Evolutionary conservation across 2,888 invertebrate genomes (phyloP), one percentile per base, ranked within the genome.

Genomic region (Trichopoda pennipes): DNA sequence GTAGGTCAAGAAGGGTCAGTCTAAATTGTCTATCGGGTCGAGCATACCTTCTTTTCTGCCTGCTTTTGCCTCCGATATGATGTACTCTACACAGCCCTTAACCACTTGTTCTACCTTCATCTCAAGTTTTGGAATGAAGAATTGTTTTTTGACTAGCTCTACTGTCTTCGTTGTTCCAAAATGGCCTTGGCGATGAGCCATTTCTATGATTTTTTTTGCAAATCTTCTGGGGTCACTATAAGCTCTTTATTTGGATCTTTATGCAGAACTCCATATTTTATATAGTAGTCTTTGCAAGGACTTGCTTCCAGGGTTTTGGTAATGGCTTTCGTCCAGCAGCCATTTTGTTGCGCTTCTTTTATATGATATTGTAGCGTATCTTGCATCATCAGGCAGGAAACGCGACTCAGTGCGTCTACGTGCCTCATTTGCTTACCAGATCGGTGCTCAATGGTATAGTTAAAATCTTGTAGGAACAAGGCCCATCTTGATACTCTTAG

Each of bases 181-280:
- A 49, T 49, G 17, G 1, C 49, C 49, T 17, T 49, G 49, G 8
- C 38, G 38, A 38, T 38, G 38, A 38, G 17, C 49, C 47, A 47
- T 47, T 47, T 47, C n/a, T 47, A 47, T 16, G 17, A 49, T 10
- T 17, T 49, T 17, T 17, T 49, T 49, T 49, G 49, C 17, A 19
- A 23, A 75, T 21, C 14, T 81, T 23, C 19, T 49, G 79, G 80
- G 7, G 84, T 78, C 28, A n/a, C 2, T 70, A 32, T 19, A 75
- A 79, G 35, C 35, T 53, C 9, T 63, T 82, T 55, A 78, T 81
- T 47, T 73, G 80, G 10, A 32, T 23, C n/a, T 55, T 84, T 84
- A 28, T 80, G 80, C 0, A 85, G 21, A 16, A 85, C 44, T 17
- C 66, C 81, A 60, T 77, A 63, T 47, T 74, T 70, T 14, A 84